These are phyloP conservation scores for Ophion ventricosus DNA, from an alignment of 2,888 invertebrate species.

Conservation along the genomic window DNA sequence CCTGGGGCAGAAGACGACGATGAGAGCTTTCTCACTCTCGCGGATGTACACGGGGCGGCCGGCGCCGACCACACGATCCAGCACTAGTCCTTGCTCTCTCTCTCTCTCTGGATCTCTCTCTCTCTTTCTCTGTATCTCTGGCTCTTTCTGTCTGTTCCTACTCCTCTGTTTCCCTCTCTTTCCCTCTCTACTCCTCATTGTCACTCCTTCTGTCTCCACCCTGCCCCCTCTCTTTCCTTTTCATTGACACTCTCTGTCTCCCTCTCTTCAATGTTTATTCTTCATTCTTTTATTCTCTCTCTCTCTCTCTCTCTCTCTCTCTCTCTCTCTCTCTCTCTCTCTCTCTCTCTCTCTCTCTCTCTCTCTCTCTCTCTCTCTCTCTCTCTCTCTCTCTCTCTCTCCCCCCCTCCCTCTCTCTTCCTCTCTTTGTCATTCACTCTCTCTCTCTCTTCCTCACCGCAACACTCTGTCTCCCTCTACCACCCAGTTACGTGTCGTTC, in stretches of 20 bases:
- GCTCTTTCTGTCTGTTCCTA: neutral
- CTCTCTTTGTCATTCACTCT: slow-evolving; percentile 36
- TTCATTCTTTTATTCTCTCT: neutral
- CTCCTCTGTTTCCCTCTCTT: neutral
- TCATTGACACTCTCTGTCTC: neutral
- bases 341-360: too few relatives aligned
- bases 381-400: neutral
- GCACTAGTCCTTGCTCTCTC: slow-evolving; percentile 61
- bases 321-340: neutral
- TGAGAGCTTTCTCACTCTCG: slow-evolving; percentile 70
- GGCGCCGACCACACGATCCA: slow-evolving; percentile 62
- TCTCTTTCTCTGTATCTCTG: slow-evolving; percentile 47
- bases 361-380: neutral
- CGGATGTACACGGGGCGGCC: slow-evolving; percentile 66
- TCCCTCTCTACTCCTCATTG: neutral
- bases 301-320: neutral
- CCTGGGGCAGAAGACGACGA: slow-evolving; percentile 78
- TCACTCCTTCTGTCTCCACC: slow-evolving; percentile 55
- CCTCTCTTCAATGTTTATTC: neutral
- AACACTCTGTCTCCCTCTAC: slow-evolving; percentile 32
- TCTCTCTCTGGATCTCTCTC: slow-evolving; percentile 60
- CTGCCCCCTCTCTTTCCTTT: neutral
- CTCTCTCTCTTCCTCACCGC: slow-evolving; percentile 58
- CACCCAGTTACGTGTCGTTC: slow-evolving; percentile 41
- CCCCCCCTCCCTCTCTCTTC: neutral